These are phyloP conservation scores for Sericinus montela DNA, from an alignment of 2,888 invertebrate genomes.

Conservation along the genomic window DNA sequence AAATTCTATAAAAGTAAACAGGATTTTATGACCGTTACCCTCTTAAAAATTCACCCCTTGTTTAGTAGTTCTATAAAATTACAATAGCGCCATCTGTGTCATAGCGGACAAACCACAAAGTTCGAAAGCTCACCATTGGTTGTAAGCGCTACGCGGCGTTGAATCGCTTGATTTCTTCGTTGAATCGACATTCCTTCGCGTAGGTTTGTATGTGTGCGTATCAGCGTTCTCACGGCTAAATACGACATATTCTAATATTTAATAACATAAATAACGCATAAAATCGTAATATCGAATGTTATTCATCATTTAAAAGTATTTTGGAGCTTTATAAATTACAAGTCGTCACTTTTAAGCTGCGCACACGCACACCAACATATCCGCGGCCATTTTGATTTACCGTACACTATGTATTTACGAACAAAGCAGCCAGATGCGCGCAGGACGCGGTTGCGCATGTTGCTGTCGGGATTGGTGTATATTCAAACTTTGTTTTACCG, in stretches of 20 bases:
- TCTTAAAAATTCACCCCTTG: constrained; percentile 40
- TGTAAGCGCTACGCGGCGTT: constrained; percentile 52
- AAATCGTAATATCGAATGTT: constrained; percentile 22
- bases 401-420: constrained; percentile 76
- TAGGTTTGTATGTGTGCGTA: constrained; percentile 66
- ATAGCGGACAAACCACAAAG: constrained; percentile 43
- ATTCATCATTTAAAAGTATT: constrained; percentile 22
- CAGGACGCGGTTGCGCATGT: constrained; percentile 77
- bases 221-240: constrained; percentile 60
- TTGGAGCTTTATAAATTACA: constrained; percentile 32
- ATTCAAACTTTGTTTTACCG: constrained; percentile 71
- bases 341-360: constrained; percentile 47
- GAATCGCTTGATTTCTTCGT: constrained; percentile 76
- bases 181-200: constrained; percentile 78
- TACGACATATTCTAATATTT: constrained; percentile 26
- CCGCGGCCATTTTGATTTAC: constrained; percentile 78
- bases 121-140: constrained; percentile 65
- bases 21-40: constrained; percentile 9
- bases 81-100: constrained; percentile 57
- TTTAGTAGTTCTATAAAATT: constrained; percentile 14
- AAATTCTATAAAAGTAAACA: not conserved
- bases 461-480: constrained; percentile 62
- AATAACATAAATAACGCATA: constrained; percentile 14
- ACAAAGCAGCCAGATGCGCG: constrained; percentile 79
- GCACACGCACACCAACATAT: constrained; percentile 61